Conservation (phyloP, 2,797 vertebrate genomes). For the Catostomus latipinnis region DNA sequence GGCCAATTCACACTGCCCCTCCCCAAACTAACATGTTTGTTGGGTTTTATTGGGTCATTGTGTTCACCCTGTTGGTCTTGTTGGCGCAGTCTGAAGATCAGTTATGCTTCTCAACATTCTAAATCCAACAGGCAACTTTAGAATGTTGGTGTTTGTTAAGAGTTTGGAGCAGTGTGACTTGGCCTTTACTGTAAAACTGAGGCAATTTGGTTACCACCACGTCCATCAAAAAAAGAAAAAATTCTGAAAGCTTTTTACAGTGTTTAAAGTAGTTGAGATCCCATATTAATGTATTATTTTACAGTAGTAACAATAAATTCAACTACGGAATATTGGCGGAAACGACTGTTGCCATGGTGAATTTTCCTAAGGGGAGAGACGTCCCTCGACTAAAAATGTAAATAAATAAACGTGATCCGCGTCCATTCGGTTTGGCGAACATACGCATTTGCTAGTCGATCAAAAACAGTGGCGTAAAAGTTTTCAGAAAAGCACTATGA, state of each 20-base stretch:
- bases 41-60: too few species aligned
- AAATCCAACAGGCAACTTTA: too few species aligned
- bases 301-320: neutral
- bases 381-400: neutral
- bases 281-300: neutral
- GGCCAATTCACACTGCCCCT: too few species aligned
- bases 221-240: neutral
- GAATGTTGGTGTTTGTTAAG: too few species aligned
- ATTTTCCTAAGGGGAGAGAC: neutral
- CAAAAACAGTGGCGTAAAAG: neutral
- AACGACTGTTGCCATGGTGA: neutral
- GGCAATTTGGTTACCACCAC: neutral
- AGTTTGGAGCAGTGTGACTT: too few species aligned
- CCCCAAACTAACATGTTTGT: too few species aligned
- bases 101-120: too few species aligned
- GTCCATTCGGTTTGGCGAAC: neutral
- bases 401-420: conserved; percentile 8
- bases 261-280: neutral
- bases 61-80: too few species aligned
- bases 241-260: too few species aligned
- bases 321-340: neutral
- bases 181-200: too few species aligned
- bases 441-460: neutral
- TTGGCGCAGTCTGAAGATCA: too few species aligned
- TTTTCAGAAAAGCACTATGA: neutral